phyloP scores from a whole-genome alignment of 1,140 invertebrate genomes.

The Camponotus pennsylvanicus region DNA sequence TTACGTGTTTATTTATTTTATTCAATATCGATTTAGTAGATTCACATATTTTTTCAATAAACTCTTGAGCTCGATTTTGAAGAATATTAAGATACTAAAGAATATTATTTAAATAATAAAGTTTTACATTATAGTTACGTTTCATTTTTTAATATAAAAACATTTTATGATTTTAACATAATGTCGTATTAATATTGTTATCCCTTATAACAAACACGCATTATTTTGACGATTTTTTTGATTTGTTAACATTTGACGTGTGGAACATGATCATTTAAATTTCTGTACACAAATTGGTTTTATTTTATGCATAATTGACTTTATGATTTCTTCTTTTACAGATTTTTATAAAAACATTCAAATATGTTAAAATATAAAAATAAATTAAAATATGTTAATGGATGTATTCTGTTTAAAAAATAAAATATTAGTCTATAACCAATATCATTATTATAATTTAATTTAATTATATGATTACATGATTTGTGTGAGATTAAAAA shows the following conservation, averaged over 20 bases:
- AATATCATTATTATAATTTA: too few species aligned
- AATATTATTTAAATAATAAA: not conserved
- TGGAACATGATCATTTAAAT: too few species aligned
- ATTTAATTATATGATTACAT: not conserved
- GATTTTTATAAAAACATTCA: not conserved
- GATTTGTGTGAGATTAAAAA: not conserved
- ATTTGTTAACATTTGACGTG: too few species aligned
- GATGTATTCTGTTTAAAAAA: not conserved
- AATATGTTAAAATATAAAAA: too few species aligned
- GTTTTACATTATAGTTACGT: not conserved
- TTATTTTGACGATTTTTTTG: too few species aligned
- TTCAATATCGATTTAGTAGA: not conserved
- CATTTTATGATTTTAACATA: not conserved
- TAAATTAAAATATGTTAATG: too few species aligned
- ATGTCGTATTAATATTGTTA: not conserved
- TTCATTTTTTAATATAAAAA: not conserved
- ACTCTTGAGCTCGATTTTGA: not conserved
- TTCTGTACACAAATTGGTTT: not conserved
- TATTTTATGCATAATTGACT: not conserved
- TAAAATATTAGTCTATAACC: not conserved
- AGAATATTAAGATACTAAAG: too few species aligned
- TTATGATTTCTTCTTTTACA: not conserved
- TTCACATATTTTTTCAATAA: not conserved
- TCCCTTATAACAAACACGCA: too few species aligned
- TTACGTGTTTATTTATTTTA: slow-evolving; percentile 24